Base-by-base conservation (phyloP, 2,113 vertebrate genomes). In the Talpa occidentalis region DNA sequence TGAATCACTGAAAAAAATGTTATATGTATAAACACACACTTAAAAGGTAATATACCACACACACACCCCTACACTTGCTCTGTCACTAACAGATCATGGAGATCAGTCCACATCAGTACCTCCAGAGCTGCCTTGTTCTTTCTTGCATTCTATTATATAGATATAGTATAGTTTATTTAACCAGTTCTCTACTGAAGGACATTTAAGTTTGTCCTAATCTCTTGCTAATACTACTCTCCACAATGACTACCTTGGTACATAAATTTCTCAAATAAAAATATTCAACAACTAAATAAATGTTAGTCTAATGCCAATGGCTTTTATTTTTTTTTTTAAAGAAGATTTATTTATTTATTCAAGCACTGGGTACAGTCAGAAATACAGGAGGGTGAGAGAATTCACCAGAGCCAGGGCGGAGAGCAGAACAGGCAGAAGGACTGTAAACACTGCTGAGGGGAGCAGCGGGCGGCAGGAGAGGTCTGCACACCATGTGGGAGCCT, bases 231-330 rank as follows among this genome's bases (percentile, higher is more conserved):
- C 9, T 74, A 42, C 66, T 59, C 66, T 95, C 77, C n/a, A 74
- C 52, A 93, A 42, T 69, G 32, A 72, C 37, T 21, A n/a, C 24
- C 35, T 44, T 74, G 28, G 19, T 49, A 83, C 3, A n/a, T 16
- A 44, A 28, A 81, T 49, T 73, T 69, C 62, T 73, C 70, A 86
- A 14, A 56, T 35, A 88, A 87, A 87, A 60, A 91, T 80, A 59
- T 24, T 66, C 3, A 56, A 81, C 35, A 64, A 40, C 64, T 82
- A 80, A 84, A 77, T 87, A 91, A 88, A 95, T 77, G 32, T 21
- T 32, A 49, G 3, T 35, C 8, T 69, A 86, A 60, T 24, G 16
- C 16, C 74, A 88, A 78, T 66, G 22, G n/a, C 67, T 40, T 69
- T n/a, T n/a, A n/a, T n/a, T n/a, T n/a, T n/a, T n/a, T n/a, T n/a